phyloP scores from a whole-genome alignment of 2,888 invertebrate species.

The Agonopterix subpropinquella region DNA sequence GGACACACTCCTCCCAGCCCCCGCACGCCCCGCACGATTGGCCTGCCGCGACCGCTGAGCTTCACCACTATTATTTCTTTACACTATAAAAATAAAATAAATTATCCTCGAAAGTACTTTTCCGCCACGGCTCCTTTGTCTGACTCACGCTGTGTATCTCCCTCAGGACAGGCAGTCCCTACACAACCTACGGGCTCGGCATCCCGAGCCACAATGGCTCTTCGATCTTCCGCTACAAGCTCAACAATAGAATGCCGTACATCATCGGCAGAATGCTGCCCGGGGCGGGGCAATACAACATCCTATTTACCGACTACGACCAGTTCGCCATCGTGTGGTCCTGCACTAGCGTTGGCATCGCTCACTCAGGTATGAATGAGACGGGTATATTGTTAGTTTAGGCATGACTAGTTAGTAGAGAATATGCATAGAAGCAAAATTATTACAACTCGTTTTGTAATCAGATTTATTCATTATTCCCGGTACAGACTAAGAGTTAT shows the following conservation, averaged over 20 bases:
- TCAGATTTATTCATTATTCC: too few relatives aligned
- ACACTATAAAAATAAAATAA: too few relatives aligned
- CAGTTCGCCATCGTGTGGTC: constrained; percentile 84
- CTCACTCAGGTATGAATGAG: constrained; percentile 72
- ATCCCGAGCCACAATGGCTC: constrained; percentile 75
- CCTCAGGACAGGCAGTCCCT: constrained; percentile 76
- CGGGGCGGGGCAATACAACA: constrained; percentile 82
- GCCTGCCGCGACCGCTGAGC: too few relatives aligned
- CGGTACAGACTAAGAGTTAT: too few relatives aligned
- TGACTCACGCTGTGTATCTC: too few relatives aligned
- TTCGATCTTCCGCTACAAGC: constrained; percentile 76
- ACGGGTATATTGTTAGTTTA: background rate
- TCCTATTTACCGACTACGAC: constrained; percentile 83
- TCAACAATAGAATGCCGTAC: constrained; percentile 75
- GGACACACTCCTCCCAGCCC: too few relatives aligned
- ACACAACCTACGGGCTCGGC: constrained; percentile 78
- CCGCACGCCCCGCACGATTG: too few relatives aligned
- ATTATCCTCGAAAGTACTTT: too few relatives aligned
- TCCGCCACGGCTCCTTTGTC: too few relatives aligned
- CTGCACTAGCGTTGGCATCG: constrained; percentile 79
- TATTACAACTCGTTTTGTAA: too few relatives aligned
- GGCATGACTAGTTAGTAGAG: background rate
- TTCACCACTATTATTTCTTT: too few relatives aligned
- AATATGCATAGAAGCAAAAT: too few relatives aligned
- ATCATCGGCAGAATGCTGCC: constrained; percentile 80